These are phyloP conservation scores for Yponomeuta cagnagella DNA, from an alignment of 2,888 invertebrate genomes.

Conservation along the genomic window DNA sequence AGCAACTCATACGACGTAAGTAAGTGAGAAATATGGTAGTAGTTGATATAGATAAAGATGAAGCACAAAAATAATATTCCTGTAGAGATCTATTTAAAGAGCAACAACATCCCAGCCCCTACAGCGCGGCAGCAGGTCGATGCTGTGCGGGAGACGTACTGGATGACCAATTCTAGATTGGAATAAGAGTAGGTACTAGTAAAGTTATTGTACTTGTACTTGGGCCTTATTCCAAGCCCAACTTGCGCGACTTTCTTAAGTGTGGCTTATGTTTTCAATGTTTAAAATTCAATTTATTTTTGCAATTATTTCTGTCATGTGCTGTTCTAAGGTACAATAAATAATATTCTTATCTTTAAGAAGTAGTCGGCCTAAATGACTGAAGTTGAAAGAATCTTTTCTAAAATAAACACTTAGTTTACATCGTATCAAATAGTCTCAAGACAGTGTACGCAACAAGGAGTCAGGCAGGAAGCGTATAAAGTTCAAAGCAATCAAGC, in stretches of 20 bases:
- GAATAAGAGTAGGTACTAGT: background rate
- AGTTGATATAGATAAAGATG: conserved; percentile 27
- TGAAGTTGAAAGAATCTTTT: no score
- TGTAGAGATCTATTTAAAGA: conserved; percentile 47
- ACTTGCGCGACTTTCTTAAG: no score
- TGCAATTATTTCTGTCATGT: no score
- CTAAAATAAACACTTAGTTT: background rate
- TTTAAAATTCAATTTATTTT: no score
- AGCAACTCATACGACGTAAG: no score
- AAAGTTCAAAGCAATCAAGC: conserved; percentile 1
- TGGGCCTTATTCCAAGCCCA: no score
- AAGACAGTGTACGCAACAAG: background rate
- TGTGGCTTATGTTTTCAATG: no score
- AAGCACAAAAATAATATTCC: conserved; percentile 49
- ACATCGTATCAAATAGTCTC: background rate
- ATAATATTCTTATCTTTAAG: no score
- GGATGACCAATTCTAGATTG: background rate
- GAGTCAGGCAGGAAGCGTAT: background rate
- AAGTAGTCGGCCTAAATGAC: no score
- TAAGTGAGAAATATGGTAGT: no score
- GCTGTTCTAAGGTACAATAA: no score
- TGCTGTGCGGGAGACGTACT: conserved; percentile 32
- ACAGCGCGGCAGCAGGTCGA: conserved; percentile 40
- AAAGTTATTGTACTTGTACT: no score
- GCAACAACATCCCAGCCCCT: conserved; percentile 22